Percentiles rank a stretch among this genome's conserved stretches.
Evolutionary conservation across 2,797 vertebrate species (phyloP).

Genomic region (Phrynocephalus forsythii): DNA sequence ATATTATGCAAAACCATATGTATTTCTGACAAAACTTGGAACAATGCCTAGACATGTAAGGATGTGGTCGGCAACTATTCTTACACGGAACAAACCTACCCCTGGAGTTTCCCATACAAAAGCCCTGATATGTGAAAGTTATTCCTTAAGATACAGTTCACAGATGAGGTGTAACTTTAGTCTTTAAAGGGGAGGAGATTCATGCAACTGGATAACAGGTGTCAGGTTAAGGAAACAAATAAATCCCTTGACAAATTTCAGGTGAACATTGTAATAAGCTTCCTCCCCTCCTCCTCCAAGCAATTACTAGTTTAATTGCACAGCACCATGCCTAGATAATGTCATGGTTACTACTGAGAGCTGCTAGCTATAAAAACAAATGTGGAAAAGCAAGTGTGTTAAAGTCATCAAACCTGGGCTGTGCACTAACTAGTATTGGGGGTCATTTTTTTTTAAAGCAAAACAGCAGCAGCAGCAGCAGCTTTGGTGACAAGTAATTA

Average conservation of each 20-base stretch:
- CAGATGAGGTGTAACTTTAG: slow-evolving; percentile 29
- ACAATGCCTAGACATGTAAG: not conserved
- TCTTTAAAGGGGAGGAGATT: slow-evolving; percentile 10
- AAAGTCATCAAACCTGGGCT: not conserved
- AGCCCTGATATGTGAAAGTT: not conserved
- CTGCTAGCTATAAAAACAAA: slow-evolving; percentile 17
- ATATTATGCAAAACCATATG: not conserved
- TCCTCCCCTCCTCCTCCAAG: slow-evolving; percentile 41
- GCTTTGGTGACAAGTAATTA: not conserved
- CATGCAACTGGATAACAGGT: slow-evolving; percentile 60
- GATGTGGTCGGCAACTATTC: not conserved
- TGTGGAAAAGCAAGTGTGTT: slow-evolving; percentile 25
- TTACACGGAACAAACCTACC: not conserved
- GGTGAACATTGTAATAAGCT: slow-evolving; percentile 55
- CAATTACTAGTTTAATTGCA: slow-evolving; percentile 69
- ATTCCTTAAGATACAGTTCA: not conserved
- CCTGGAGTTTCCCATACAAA: not conserved
- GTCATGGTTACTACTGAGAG: slow-evolving; percentile 48
- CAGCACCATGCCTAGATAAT: slow-evolving; percentile 45
- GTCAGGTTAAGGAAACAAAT: slow-evolving; percentile 39
- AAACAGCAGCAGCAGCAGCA: not conserved
- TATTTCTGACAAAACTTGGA: not conserved
- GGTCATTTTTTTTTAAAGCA: not conserved
- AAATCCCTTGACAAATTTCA: slow-evolving; percentile 64
- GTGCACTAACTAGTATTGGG: not conserved